Conservation (phyloP, 2,888 invertebrate species). For the Odontocolon sp. region DNA sequence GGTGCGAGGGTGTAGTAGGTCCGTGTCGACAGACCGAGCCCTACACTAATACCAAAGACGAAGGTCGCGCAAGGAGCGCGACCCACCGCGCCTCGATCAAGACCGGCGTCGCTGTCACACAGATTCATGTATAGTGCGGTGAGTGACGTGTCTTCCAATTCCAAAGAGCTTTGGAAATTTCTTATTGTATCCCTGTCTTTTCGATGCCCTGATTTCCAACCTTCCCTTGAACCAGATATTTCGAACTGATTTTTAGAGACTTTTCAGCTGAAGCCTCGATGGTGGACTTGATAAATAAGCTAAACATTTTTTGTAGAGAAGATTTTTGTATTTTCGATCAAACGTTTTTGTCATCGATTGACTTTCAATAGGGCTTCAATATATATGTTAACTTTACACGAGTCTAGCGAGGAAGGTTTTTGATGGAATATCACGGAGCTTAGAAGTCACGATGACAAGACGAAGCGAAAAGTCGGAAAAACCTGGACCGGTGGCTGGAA, state of each 20-base stretch:
- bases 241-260: too few species aligned
- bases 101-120: too few species aligned
- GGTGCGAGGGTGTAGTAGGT: slow-evolving; percentile 38
- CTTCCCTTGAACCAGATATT: too few species aligned
- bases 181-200: neutral
- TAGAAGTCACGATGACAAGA: neutral
- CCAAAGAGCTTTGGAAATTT: slow-evolving; percentile 4
- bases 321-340: too few species aligned
- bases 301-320: too few species aligned
- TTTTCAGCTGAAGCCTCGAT: neutral
- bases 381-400: too few species aligned
- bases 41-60: slow-evolving; percentile 7
- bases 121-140: neutral
- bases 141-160: slow-evolving; percentile 8
- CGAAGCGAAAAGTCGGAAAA: slow-evolving; percentile 8
- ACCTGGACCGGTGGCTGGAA: neutral
- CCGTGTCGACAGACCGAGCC: slow-evolving; percentile 4
- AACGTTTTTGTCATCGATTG: too few species aligned
- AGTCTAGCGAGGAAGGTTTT: too few species aligned
- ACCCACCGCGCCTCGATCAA: too few species aligned
- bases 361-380: too few species aligned
- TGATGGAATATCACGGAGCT: neutral
- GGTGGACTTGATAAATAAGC: neutral
- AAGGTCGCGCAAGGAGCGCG: neutral
- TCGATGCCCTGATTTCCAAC: neutral